Evolutionary conservation across 35 echinoderm and acorn worm species (phyloP).

Genomic region (Anneissia japonica): DNA sequence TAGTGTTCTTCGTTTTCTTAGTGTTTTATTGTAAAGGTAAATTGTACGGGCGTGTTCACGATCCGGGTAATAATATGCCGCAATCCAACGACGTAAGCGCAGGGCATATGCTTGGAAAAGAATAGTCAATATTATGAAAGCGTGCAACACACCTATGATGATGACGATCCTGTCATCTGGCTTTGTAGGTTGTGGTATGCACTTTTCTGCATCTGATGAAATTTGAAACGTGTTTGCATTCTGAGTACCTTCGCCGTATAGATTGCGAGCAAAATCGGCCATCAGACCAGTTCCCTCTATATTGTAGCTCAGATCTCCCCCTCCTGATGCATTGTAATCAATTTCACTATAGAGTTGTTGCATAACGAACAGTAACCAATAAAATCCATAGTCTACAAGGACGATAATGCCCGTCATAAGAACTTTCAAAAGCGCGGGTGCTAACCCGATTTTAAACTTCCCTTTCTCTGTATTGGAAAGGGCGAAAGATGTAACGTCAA

Average conservation of each 20-base stretch:
- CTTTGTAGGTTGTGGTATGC: conserved; percentile 45
- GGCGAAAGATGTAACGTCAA: conserved; percentile 44
- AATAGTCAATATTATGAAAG: conserved; percentile 53
- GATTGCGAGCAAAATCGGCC: conserved; percentile 23
- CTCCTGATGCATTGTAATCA: conserved; percentile 36
- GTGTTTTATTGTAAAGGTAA: conserved; percentile 68
- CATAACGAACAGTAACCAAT: conserved; percentile 52
- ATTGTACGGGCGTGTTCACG: conserved; percentile 53
- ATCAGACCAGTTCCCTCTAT: conserved; percentile 41
- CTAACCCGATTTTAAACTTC: conserved; percentile 62
- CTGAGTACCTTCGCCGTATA: conserved; percentile 62
- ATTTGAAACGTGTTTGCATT: conserved; percentile 56
- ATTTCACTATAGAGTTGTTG: conserved; percentile 35
- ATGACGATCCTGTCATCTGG: conserved; percentile 54
- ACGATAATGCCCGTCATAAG: conserved; percentile 53
- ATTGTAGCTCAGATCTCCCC: conserved; percentile 25
- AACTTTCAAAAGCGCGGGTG: conserved; percentile 51
- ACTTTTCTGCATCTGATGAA: conserved; percentile 40
- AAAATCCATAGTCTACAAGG: conserved; percentile 64
- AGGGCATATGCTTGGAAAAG: conserved; percentile 76
- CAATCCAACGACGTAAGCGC: conserved; percentile 57
- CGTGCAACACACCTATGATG: conserved; percentile 54
- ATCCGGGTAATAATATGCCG: conserved; percentile 78
- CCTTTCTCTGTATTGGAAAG: conserved; percentile 61
- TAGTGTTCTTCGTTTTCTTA: conserved; percentile 36